Conservation (phyloP, 2,797 vertebrate genomes). For the Pygocentrus nattereri region DNA sequence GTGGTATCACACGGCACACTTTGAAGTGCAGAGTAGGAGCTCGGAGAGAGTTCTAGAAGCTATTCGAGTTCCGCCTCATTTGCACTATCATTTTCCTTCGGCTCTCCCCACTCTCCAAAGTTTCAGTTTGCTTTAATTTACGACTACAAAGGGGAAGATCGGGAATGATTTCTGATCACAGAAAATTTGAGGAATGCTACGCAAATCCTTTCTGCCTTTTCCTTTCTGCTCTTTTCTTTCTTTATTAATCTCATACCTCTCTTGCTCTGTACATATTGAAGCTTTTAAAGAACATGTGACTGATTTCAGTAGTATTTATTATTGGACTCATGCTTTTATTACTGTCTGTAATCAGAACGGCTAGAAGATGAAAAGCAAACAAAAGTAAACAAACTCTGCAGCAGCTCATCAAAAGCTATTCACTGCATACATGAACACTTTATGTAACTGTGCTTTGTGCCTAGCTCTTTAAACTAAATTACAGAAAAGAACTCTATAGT, state of each 20-base stretch:
- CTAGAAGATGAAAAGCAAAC: not conserved
- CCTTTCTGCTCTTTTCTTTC: constrained; percentile 23
- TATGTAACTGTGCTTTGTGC: no score
- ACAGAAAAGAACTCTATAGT: no score
- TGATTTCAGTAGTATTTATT: constrained; percentile 6
- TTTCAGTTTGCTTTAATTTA: constrained; percentile 61
- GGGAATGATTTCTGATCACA: constrained; percentile 67
- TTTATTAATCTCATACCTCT: constrained; percentile 27
- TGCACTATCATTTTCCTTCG: constrained; percentile 59
- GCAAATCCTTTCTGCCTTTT: constrained; percentile 51
- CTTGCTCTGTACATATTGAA: not conserved
- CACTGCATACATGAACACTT: not conserved
- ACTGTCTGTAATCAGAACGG: not conserved
- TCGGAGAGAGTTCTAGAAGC: constrained; percentile 62
- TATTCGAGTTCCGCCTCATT: constrained; percentile 65
- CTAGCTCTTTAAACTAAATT: no score
- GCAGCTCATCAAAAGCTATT: not conserved
- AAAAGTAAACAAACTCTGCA: not conserved
- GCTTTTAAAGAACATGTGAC: constrained; percentile 19
- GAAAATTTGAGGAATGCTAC: constrained; percentile 62
- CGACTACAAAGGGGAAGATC: constrained; percentile 57
- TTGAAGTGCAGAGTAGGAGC: constrained; percentile 70
- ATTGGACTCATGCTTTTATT: not conserved
- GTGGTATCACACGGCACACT: constrained; percentile 75
- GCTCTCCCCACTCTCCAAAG: not conserved